phyloP scores from a whole-genome alignment of 2,888 invertebrate species.

The Idaea dimidiata region DNA sequence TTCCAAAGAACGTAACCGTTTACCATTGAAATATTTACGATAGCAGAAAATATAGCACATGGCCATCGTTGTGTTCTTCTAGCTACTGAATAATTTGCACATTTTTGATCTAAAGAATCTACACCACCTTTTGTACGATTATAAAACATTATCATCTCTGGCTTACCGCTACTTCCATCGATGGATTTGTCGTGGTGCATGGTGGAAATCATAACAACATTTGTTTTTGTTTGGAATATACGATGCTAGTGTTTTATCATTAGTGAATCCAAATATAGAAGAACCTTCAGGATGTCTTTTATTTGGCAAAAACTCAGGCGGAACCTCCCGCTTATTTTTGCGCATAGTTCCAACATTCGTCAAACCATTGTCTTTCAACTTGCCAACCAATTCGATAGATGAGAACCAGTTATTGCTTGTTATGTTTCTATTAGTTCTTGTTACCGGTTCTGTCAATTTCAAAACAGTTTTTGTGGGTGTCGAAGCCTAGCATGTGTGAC shows the following conservation, averaged over 20 bases:
- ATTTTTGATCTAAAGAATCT: conserved; percentile 32
- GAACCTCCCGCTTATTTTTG: no score
- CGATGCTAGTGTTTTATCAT: conserved; percentile 34
- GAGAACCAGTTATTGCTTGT: no score
- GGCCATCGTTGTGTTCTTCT: conserved; percentile 32
- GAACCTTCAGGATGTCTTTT: no score
- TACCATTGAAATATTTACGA: conserved; percentile 28
- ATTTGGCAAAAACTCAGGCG: no score
- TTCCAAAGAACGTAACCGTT: conserved; percentile 18
- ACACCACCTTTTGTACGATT: conserved; percentile 36
- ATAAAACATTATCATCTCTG: conserved; percentile 36
- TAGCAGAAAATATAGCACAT: conserved; percentile 26
- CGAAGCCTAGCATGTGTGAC: no score
- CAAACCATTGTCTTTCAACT: no score
- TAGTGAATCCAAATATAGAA: conserved; percentile 19
- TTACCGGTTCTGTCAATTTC: no score
- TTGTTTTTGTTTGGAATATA: conserved; percentile 39
- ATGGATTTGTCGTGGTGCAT: conserved; percentile 36
- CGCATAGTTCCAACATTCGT: no score
- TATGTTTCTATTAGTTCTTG: no score
- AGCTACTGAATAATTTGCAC: conserved; percentile 28
- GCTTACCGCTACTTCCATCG: conserved; percentile 31
- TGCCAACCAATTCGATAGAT: no score
- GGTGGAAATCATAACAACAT: conserved; percentile 36
- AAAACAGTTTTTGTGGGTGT: no score